Evolutionary conservation across 2,888 invertebrate genomes (phyloP), one percentile per base, ranked within the genome.

Genomic region (Elegia similella): DNA sequence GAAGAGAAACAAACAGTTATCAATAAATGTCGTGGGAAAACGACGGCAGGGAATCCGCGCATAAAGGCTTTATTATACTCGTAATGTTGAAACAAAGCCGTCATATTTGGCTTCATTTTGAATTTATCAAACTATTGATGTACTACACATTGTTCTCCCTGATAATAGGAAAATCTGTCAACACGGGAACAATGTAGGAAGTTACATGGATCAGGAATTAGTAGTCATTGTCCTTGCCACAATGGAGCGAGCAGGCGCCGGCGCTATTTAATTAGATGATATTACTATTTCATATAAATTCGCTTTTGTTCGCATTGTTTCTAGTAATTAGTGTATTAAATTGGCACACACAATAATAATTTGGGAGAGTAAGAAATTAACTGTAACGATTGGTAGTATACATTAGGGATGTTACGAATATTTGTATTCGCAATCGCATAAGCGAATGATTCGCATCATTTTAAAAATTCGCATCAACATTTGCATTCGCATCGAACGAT

Each of bases 151-250:
- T 84, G 85, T 87, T 81, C 80, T 68, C 71, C 68, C 70, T 80
- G 79, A 85, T 87, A 88, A 89, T 89, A 85, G 87, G 85, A 88
- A 88, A 89, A 89, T 88, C 88, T 88, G 89, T 88, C 89, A 89
- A 87, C 86, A 88, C 74, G 70, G 76, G 83, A 82, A 90, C 89
- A 89, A 89, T 87, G 82, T 78, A 78, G 81, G 80, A 86, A 86
- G 88, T 86, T 84, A 88, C 86, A 87, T 80, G 84, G 88, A 89
- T 88, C 88, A 86, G 86, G 84, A 88, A 88, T 90, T 89, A 88
- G 84, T 80, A 81, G 84, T 80, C 86, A 89, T 89, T 89, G 89
- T 89, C 77, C 78, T 73, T 65, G 69, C 69, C 65, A 88, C 88
- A 90, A 90, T 84, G 67, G 84, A 64, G 65, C 66, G 69, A 59